Percentiles rank a stretch among this genome's conserved stretches.
phyloP scores from a whole-genome alignment of 53 echinoderm and acorn worm species.

The Holothuria scabra region DNA sequence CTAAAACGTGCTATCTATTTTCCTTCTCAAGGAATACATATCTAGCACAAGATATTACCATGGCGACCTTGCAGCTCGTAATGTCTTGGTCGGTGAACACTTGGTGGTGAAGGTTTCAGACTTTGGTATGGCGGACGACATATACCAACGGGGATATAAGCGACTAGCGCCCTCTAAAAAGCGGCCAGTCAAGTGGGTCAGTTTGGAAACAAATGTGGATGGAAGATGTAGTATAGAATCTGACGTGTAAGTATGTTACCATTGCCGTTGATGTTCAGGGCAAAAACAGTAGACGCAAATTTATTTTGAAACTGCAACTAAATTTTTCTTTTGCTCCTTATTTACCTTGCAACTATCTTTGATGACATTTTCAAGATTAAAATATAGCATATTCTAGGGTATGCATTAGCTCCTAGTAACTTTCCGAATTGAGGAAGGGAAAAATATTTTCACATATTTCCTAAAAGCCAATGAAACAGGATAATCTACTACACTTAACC shows the following conservation, averaged over 20 bases:
- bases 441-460: too few species aligned
- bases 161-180: constrained; percentile 82
- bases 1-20: too few species aligned
- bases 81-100: constrained; percentile 78
- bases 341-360: too few species aligned
- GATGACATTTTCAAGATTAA: too few species aligned
- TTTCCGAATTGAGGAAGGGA: too few species aligned
- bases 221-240: constrained; percentile 95
- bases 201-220: constrained; percentile 88
- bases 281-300: background rate
- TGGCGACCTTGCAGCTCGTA: constrained; percentile 94
- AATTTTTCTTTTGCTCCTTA: too few species aligned
- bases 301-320: background rate
- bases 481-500: too few species aligned
- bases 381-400: too few species aligned
- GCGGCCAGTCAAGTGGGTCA: constrained; percentile 96
- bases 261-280: background rate
- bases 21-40: constrained; percentile 75
- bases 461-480: too few species aligned
- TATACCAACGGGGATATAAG: constrained; percentile 94
- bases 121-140: constrained; percentile 97
- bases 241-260: constrained; percentile 79
- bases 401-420: too few species aligned
- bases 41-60: constrained; percentile 92
- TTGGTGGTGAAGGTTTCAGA: constrained; percentile 94